These are phyloP conservation scores for Neodontobutis hainanensis DNA, from an alignment of 2,113 vertebrate genomes.

Conservation along the genomic window DNA sequence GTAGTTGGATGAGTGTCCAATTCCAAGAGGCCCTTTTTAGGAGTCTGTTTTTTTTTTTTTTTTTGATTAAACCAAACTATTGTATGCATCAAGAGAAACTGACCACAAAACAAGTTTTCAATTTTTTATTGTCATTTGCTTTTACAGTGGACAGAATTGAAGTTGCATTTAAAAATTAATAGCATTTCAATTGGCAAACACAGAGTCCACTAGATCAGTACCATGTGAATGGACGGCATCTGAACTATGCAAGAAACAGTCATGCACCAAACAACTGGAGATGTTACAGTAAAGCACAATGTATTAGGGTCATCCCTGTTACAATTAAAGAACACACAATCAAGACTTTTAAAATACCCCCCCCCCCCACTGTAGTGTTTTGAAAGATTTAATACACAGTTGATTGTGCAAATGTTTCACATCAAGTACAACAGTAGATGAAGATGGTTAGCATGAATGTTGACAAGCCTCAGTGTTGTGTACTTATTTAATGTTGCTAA, in stretches of 20 bases:
- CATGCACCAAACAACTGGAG: background rate
- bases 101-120: no score
- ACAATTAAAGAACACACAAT: background rate
- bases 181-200: constrained; percentile 7
- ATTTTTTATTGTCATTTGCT: no score
- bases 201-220: background rate
- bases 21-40: no score
- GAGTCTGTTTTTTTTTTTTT: no score
- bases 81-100: no score
- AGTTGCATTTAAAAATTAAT: background rate
- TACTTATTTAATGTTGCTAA: constrained; percentile 6
- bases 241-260: constrained; percentile 24
- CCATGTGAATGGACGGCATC: constrained; percentile 22
- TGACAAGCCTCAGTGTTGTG: constrained; percentile 30
- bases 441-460: background rate
- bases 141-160: no score
- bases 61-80: no score
- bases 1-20: no score
- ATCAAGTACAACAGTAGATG: constrained; percentile 9
- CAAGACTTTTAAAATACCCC: background rate
- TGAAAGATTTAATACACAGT: constrained; percentile 4
- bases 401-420: background rate
- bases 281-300: constrained; percentile 18
- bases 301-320: background rate
- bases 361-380: constrained; percentile 1